Evolutionary conservation across 2,797 vertebrate genomes (phyloP).

Genomic region (Spondyliosoma cantharus): DNA sequence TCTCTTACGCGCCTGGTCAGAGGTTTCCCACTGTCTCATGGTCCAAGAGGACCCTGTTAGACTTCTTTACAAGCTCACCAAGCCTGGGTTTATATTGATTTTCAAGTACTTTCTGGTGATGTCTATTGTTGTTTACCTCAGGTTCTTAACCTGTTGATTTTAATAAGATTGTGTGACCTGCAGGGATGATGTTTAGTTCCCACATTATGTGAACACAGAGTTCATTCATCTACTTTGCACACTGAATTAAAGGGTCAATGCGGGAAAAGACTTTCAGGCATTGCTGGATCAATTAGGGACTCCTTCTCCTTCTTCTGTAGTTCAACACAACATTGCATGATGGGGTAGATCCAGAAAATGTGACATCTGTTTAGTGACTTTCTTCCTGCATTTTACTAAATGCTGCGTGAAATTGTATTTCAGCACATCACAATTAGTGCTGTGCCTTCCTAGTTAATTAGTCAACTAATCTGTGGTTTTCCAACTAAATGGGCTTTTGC

Average conservation of each 20-base stretch:
- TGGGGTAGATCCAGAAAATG: background rate
- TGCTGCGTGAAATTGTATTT: background rate
- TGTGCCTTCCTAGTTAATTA: conserved; percentile 1
- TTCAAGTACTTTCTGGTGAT: background rate
- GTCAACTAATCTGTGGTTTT: background rate
- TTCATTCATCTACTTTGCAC: conserved; percentile 15
- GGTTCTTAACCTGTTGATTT: background rate
- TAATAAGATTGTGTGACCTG: background rate
- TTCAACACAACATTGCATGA: background rate
- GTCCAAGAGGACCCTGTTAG: conserved; percentile 49
- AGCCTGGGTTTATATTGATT: conserved; percentile 14
- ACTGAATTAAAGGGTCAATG: background rate
- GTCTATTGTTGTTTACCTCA: background rate
- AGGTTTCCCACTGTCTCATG: conserved; percentile 62
- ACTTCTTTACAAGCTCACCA: conserved; percentile 12
- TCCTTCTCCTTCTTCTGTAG: background rate
- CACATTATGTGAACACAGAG: background rate
- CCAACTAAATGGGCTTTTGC: background rate
- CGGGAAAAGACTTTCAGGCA: background rate
- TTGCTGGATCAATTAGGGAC: background rate
- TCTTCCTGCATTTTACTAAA: conserved; percentile 7
- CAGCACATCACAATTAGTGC: background rate
- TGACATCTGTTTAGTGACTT: background rate
- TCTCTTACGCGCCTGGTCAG: conserved; percentile 65
- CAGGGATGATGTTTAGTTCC: background rate